Evolutionary conservation across 2,888 invertebrate genomes (phyloP), one percentile per base, ranked within the genome.

Genomic region (Macrosiphum euphorbiae): DNA sequence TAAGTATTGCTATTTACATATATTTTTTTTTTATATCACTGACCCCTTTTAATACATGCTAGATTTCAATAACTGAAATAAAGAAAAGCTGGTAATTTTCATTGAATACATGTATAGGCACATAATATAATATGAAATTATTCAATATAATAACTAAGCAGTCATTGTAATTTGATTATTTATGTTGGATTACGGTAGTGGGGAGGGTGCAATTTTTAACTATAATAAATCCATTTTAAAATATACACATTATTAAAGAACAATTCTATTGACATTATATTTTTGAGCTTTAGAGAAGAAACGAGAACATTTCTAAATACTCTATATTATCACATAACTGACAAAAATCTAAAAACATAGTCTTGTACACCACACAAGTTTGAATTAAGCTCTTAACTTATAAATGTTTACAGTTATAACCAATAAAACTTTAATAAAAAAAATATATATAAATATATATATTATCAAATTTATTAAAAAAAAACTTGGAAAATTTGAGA

Each of bases 221-320:
- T 41, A 58, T 41, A 35, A 7, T 89, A 44, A 44, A 61, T n/a
- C 89, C n/a, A 61, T 8, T 89, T 67, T 67, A 8, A 28, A 44
- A 47, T 26, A 55, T 50, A 52, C 3, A 78, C 13, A 90, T 5
- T n/a, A 24, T 52, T 26, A 26, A 13, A 50, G 50, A 67, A 78
- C 20, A 50, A 67, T 90, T 90, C 10, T 61, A 50, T n/a, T 78
- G 78, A 90, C 78, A 78, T 50, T n/a, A 61, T 20, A 28, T 47
- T 78, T 90, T 91, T 91, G 91, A 91, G 91, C 91, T 85, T 85
- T 91, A 90, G 16, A 41, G 41, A 91, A 52, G 55, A 85, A 55
- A 91, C 20, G 35, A 85, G 28, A 44, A 55, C 20, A 78, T 50
- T 35, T 50, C 20, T 55, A 44, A 85, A 47, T 89, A 61, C 44